Evolutionary conservation across 2,797 vertebrate genomes (phyloP).

Genomic region (Argentina silus): DNA sequence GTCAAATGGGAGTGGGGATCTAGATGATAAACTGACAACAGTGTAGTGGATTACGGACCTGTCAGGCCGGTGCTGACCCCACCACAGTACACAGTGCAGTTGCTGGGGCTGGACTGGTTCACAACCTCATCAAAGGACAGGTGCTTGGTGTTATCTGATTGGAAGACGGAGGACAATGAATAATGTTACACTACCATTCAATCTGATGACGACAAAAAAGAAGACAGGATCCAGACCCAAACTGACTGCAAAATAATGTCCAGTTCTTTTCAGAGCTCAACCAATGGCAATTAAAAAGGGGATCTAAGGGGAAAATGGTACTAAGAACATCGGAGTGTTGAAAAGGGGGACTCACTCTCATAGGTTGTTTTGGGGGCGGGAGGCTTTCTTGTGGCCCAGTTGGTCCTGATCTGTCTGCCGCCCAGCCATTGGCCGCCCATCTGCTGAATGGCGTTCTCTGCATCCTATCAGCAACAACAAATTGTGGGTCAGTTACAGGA

Average conservation of each 20-base stretch:
- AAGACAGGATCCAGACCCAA: neutral
- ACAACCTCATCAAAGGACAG: conserved; percentile 97
- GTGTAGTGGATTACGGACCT: conserved; percentile 72
- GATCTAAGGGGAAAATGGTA: neutral
- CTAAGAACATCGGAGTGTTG: neutral
- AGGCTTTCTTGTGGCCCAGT: conserved; percentile 98
- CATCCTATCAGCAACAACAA: conserved; percentile 80
- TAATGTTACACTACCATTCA: neutral
- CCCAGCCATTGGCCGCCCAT: conserved; percentile 99
- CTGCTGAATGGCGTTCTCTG: conserved; percentile 97
- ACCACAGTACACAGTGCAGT: conserved; percentile 97
- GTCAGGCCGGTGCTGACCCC: conserved; percentile 93
- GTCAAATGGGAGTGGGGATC: neutral
- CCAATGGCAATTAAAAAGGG: neutral
- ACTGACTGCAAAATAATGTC: neutral
- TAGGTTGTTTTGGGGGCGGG: conserved; percentile 93
- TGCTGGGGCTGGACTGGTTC: conserved; percentile 96
- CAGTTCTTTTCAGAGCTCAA: neutral
- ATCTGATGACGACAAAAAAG: neutral
- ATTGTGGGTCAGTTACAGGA: too few species aligned
- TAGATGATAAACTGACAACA: neutral
- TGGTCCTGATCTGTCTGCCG: conserved; percentile 96
- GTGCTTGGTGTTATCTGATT: conserved; percentile 88
- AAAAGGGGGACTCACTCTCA: conserved; percentile 84
- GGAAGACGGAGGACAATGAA: conserved; percentile 8